These are phyloP conservation scores for Parasteatoda lunata DNA, from an alignment of 2,888 invertebrate genomes.

Conservation along the genomic window DNA sequence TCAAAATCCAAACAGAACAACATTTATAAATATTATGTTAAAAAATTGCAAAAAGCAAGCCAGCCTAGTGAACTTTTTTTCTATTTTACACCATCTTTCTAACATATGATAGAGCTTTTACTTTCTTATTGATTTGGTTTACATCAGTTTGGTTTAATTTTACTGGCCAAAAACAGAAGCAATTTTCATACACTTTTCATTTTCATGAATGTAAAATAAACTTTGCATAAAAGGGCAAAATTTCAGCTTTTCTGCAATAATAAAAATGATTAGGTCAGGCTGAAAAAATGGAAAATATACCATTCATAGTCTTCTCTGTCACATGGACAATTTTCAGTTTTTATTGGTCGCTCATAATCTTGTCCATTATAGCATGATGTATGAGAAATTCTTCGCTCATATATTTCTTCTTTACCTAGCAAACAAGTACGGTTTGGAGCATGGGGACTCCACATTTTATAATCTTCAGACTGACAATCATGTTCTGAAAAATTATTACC, in stretches of 20 bases:
- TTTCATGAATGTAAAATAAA: no score
- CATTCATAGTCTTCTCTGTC: constrained; percentile 88
- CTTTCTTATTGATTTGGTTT: no score
- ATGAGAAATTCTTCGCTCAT: constrained; percentile 83
- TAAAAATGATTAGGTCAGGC: background rate
- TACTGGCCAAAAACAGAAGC: no score
- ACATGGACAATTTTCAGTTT: constrained; percentile 85
- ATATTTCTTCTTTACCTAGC: constrained; percentile 85
- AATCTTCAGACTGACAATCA: constrained; percentile 83
- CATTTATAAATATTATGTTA: no score
- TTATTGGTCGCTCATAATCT: constrained; percentile 82
- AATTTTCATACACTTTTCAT: no score
- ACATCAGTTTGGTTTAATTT: no score
- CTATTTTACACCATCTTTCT: no score
- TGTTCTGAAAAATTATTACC: constrained; percentile 72
- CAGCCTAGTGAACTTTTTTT: no score
- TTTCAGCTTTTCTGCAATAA: background rate
- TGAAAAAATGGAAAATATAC: constrained; percentile 73
- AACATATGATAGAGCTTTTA: no score
- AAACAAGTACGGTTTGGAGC: constrained; percentile 80
- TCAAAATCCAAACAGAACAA: no score
- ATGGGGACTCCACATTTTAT: constrained; percentile 88
- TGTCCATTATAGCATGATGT: constrained; percentile 88
- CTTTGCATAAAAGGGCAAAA: no score
- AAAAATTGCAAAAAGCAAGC: no score